Base-by-base conservation (phyloP, 2,113 vertebrate genomes). In the Centropristis striata region DNA sequence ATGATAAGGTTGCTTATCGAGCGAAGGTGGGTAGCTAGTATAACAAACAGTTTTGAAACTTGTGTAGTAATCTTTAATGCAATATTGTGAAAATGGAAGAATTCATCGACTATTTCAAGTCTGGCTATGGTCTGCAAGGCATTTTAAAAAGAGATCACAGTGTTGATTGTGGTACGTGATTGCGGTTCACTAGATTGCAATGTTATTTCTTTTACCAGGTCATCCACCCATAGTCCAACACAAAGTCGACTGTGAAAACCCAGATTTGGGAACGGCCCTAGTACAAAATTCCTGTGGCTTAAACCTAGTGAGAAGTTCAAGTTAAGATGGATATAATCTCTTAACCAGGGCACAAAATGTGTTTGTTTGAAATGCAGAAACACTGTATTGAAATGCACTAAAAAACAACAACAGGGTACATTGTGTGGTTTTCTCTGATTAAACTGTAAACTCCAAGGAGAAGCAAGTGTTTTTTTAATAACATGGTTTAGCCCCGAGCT, bases 261-360 rank as follows among this genome's bases (percentile, higher is more conserved):
- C 21, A n/a, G 46, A 61, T n/a, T 27, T 0, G 2, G 44, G 25
- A 23, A 28, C 4, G 20, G 5, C 18, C 37, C 4, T 8, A 9
- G 20, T 25, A 53, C 11, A n/a, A 59, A 18, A 59, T 36, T 80
- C 61, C 21, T 64, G 49, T 47, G 41, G 28, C 11, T 57, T 71
- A 64, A 53, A 63, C 27, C 11, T 27, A 7, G n/a, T 2, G 6
- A 55, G 8, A 37, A 53, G 8, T 44, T 53, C 16, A 67, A 20
- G 11, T 8, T 12, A 14, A 12, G 12, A 49, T 51, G n/a, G 4
- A 39, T 42, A 27, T 14, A 13, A 1, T 21, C 18, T 77, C 53
- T 50, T 32, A 28, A 18, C 20, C 44, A 68, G 61, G 28, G 2
- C 7, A 49, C 21, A 41, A 39, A n/a, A 58, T 68, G 54, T 69